Evolutionary conservation across 2,797 vertebrate species (phyloP).

Genomic region (Pangasius macronema): DNA sequence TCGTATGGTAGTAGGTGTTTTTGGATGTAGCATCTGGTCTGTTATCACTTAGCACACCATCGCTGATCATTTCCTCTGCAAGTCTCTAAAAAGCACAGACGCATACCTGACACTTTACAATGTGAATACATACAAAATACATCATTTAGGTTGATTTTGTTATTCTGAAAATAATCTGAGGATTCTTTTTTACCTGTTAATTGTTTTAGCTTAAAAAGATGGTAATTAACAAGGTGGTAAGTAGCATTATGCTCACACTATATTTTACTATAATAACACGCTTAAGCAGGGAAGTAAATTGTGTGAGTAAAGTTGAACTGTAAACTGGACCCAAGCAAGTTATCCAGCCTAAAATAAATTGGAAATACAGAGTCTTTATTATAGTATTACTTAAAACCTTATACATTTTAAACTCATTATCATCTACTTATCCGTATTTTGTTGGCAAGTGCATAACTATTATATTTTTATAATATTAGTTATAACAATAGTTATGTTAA

Average conservation of each 20-base stretch:
- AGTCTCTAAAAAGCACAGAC: background rate
- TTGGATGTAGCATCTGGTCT: background rate
- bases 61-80: background rate
- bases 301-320: background rate
- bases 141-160: background rate
- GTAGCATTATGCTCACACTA: background rate
- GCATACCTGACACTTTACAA: background rate
- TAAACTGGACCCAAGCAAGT: background rate
- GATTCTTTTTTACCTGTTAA: background rate
- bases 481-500: background rate
- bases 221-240: background rate
- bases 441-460: background rate
- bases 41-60: background rate
- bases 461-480: conserved; percentile 3
- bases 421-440: background rate
- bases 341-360: background rate
- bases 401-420: background rate
- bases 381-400: background rate
- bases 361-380: background rate
- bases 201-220: background rate
- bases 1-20: background rate
- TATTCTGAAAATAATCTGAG: background rate
- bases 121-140: background rate
- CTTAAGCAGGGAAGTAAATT: background rate
- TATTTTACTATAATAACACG: background rate